Conservation (phyloP, 2,113 vertebrate genomes). For the Oreochromis spilurus region DNA sequence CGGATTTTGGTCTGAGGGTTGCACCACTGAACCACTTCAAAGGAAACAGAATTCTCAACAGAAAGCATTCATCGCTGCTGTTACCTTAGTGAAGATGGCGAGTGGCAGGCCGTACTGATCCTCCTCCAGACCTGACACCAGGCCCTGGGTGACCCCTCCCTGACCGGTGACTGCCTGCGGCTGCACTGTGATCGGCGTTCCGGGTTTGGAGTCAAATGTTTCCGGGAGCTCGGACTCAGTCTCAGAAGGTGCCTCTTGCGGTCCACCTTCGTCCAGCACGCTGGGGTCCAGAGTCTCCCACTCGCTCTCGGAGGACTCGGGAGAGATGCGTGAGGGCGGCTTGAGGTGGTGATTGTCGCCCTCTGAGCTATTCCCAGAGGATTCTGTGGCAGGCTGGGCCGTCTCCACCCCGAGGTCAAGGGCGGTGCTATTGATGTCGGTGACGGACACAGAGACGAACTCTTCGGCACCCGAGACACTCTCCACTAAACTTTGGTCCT, state of each 20-base stretch:
- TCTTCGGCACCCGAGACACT: constrained; percentile 60
- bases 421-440: constrained; percentile 45
- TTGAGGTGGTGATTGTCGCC: constrained; percentile 65
- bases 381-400: not conserved
- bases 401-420: not conserved
- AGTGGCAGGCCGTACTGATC: constrained; percentile 89
- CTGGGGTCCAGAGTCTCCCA: constrained; percentile 94
- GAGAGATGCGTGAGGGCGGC: constrained; percentile 76
- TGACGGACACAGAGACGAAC: constrained; percentile 69
- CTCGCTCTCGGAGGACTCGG: constrained; percentile 89
- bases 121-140: constrained; percentile 90
- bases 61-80: rapidly evolving
- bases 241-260: constrained; percentile 51
- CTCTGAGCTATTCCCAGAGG: not conserved
- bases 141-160: constrained; percentile 75
- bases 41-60: rapidly evolving
- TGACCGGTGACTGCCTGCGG: constrained; percentile 58
- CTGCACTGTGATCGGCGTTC: constrained; percentile 80
- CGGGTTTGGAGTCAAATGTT: constrained; percentile 49
- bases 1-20: rapidly evolving
- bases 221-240: constrained; percentile 43
- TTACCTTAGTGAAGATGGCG: constrained; percentile 95
- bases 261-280: constrained; percentile 74
- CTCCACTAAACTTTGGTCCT: constrained; percentile 71
- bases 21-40: not conserved